phyloP scores from a whole-genome alignment of 2,888 invertebrate genomes.

The Nomada ferruginata region DNA sequence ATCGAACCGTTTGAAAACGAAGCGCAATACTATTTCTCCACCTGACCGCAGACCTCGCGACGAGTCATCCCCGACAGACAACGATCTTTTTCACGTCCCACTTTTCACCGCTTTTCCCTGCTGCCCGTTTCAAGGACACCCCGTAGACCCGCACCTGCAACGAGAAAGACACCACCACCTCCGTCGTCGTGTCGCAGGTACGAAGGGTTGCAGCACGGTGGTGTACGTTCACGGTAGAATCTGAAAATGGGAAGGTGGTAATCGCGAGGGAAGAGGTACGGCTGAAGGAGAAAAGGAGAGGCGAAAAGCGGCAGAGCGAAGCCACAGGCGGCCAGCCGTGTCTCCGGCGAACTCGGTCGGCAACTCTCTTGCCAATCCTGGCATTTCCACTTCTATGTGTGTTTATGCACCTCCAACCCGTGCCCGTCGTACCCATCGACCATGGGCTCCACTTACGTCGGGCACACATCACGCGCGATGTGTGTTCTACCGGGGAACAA shows the following conservation, averaged over 20 bases:
- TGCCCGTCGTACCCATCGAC: slow-evolving; percentile 53
- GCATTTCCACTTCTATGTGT: slow-evolving; percentile 75
- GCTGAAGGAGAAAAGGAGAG: slow-evolving; percentile 60
- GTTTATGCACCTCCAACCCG: slow-evolving; percentile 65
- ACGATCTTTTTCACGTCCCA: background rate
- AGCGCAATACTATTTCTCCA: background rate
- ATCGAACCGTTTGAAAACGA: background rate
- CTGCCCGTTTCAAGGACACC: slow-evolving; percentile 53
- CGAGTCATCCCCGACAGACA: background rate
- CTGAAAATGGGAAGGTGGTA: slow-evolving; percentile 46
- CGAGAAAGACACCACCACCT: slow-evolving; percentile 54
- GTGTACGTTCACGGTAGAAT: slow-evolving; percentile 43
- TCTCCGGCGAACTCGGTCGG: slow-evolving; percentile 78
- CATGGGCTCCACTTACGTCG: slow-evolving; percentile 71
- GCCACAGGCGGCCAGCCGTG: slow-evolving; percentile 80
- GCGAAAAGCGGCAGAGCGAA: slow-evolving; percentile 81
- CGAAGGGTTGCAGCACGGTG: slow-evolving; percentile 60
- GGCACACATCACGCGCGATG: slow-evolving; percentile 70
- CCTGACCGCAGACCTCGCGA: background rate
- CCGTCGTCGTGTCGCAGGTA: slow-evolving; percentile 20
- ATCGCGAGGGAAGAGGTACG: slow-evolving; percentile 39
- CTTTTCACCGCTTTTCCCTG: slow-evolving; percentile 7
- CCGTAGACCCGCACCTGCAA: slow-evolving; percentile 64
- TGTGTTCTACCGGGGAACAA: slow-evolving; percentile 64
- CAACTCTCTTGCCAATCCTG: slow-evolving; percentile 64